phyloP scores from a whole-genome alignment of 2,113 vertebrate species.

The Abramis brama region DNA sequence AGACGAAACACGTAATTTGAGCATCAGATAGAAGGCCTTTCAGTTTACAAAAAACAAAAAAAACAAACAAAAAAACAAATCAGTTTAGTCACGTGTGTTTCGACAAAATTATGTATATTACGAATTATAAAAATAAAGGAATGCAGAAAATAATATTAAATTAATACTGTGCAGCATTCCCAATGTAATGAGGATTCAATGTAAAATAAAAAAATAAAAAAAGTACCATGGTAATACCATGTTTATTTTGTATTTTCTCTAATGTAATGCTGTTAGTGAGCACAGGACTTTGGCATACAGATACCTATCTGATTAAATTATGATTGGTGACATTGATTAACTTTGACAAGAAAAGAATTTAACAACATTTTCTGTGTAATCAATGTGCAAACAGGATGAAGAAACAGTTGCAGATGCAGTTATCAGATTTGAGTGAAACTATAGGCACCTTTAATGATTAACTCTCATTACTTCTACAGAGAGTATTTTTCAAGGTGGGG shows the following conservation, averaged over 20 bases:
- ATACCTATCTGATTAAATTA: slow-evolving; percentile 21
- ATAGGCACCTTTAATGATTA: neutral
- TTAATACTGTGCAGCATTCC: neutral
- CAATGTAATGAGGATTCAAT: neutral
- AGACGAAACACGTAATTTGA: neutral
- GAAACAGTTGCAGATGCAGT: neutral
- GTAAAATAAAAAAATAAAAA: neutral
- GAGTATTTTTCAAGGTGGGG: neutral
- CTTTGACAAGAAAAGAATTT: slow-evolving; percentile 18
- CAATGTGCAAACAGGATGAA: neutral
- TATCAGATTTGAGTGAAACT: neutral
- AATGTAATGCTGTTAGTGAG: neutral
- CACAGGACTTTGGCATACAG: neutral
- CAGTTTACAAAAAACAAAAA: no score
- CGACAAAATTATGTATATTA: neutral
- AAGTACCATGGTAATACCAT: neutral
- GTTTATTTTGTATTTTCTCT: neutral
- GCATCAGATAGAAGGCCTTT: neutral
- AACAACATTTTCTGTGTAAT: slow-evolving; percentile 28
- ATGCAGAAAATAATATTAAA: neutral
- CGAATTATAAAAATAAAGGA: neutral
- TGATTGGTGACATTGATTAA: slow-evolving; percentile 11
- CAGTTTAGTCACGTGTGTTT: no score
- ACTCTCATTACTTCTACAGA: neutral
- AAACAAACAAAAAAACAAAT: no score